phyloP scores from a whole-genome alignment of 2,113 vertebrate genomes.

The Dolichallabes microphthalmus region DNA sequence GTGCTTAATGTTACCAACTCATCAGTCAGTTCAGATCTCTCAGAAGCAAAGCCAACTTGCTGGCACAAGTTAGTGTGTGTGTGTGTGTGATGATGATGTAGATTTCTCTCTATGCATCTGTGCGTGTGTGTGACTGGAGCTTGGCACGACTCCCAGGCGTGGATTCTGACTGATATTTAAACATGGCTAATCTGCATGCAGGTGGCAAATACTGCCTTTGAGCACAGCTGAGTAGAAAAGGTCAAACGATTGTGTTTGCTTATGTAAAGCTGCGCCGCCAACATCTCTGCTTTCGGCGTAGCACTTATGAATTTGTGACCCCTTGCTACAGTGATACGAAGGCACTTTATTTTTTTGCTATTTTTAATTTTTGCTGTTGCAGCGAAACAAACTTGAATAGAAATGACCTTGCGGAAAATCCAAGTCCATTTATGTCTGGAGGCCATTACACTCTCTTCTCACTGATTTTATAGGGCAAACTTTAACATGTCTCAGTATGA shows the following conservation, averaged over 20 bases:
- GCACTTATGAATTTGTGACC: not conserved
- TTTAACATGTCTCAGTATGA: not conserved
- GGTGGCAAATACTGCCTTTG: constrained; percentile 1
- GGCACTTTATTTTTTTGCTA: not conserved
- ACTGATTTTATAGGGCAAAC: not conserved
- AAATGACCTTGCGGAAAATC: not conserved
- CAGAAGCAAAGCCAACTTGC: constrained; percentile 28
- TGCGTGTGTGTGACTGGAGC: not conserved
- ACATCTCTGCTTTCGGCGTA: not conserved
- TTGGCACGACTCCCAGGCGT: constrained; percentile 7
- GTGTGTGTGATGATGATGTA: not conserved
- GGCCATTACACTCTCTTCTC: not conserved
- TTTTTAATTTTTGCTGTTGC: not conserved
- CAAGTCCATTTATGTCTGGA: not conserved
- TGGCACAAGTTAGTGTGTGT: not conserved
- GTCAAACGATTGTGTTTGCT: constrained; percentile 30
- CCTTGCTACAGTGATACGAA: not conserved
- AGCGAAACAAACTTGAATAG: not conserved
- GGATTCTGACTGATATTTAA: constrained; percentile 40
- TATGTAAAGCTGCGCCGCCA: not conserved
- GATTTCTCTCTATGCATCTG: not conserved
- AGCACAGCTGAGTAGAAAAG: constrained; percentile 11
- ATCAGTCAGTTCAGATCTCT: constrained; percentile 16
- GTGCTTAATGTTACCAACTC: not conserved
- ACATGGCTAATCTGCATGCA: constrained; percentile 12